These are phyloP conservation scores for Acanthochromis polyacanthus DNA, from an alignment of 2,113 vertebrate genomes.

Conservation along the genomic window DNA sequence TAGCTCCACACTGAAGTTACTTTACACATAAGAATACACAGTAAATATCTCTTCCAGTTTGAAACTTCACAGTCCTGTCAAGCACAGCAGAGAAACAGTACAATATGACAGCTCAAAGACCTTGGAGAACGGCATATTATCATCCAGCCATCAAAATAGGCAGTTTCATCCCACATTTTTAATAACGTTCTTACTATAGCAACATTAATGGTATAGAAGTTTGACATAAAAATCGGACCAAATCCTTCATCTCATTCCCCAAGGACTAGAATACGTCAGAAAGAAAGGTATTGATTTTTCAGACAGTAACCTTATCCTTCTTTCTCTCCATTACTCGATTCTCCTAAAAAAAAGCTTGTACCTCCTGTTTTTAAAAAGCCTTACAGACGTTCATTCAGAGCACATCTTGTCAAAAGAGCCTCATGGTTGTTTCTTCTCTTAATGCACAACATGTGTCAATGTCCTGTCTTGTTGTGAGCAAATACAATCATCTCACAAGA, in stretches of 20 bases:
- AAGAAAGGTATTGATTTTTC: conserved; percentile 20
- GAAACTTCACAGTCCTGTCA: conserved; percentile 3
- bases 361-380: conserved; percentile 14
- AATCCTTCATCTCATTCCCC: conserved; percentile 1
- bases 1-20: conserved; percentile 11
- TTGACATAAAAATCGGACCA: conserved; percentile 13
- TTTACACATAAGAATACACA: conserved; percentile 21
- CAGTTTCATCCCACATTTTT: not conserved
- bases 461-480: conserved; percentile 17
- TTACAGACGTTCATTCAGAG: not conserved
- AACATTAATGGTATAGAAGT: not conserved
- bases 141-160: conserved; percentile 9
- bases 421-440: conserved; percentile 16
- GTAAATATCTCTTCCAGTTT: conserved; percentile 13
- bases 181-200: not conserved
- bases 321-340: not conserved
- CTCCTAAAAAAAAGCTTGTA: not conserved
- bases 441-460: conserved; percentile 43
- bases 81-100: not conserved
- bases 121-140: conserved; percentile 15
- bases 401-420: conserved; percentile 21
- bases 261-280: conserved; percentile 16
- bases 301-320: not conserved
- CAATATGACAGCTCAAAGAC: conserved; percentile 10
- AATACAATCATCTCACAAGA: conserved; percentile 34